Conservation (phyloP, 2,797 vertebrate genomes). For the Hydrolagus colliei region DNA sequence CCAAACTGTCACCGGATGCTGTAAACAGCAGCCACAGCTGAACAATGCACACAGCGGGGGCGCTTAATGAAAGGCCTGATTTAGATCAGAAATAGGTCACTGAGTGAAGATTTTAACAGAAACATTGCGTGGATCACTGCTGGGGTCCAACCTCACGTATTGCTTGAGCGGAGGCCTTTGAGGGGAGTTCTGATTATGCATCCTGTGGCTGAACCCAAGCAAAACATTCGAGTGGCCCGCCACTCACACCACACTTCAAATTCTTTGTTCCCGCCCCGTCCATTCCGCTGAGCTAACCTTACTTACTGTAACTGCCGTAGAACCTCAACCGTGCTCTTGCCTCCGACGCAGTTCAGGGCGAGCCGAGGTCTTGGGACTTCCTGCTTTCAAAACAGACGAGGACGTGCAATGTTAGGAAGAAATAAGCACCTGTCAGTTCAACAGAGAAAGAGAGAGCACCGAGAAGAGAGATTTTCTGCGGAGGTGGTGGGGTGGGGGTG, state of each 20-base stretch:
- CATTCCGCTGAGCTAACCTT: not conserved
- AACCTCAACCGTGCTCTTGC: constrained; percentile 84
- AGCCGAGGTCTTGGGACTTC: constrained; percentile 69
- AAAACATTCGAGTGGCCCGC: too few relatives aligned
- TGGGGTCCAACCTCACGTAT: not conserved
- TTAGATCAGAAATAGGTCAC: not conserved
- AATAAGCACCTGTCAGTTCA: not conserved
- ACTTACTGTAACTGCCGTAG: constrained; percentile 83
- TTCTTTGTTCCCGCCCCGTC: too few relatives aligned
- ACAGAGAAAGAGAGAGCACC: not conserved
- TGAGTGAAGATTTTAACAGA: not conserved
- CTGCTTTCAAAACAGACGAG: constrained; percentile 46
- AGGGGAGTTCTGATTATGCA: too few relatives aligned
- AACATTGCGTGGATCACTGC: not conserved
- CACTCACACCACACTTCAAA: not conserved
- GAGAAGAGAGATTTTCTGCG: not conserved
- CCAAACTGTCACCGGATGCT: not conserved
- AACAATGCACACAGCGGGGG: not conserved
- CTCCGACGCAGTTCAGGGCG: constrained; percentile 85
- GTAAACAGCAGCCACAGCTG: not conserved
- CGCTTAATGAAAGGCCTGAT: not conserved
- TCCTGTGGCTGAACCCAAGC: not conserved
- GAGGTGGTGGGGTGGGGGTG: too few relatives aligned
- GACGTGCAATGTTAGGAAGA: not conserved
- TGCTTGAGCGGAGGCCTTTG: not conserved